Evolutionary conservation across 2,888 invertebrate species (phyloP), one percentile per base, ranked within the genome.

Genomic region (Sepioteuthis lessoniana): DNA sequence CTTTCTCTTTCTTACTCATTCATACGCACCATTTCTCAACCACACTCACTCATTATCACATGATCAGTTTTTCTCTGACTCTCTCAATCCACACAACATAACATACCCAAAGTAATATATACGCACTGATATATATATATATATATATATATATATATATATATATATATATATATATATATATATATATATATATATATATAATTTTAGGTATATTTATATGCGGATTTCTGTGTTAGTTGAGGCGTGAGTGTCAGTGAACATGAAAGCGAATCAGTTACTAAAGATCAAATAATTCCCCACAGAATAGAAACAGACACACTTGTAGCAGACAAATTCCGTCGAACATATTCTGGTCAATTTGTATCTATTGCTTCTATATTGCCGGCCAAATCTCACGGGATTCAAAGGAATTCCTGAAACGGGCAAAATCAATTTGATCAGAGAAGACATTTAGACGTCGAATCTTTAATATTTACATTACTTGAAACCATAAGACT

Each of bases 401-500:
- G 76, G 76, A 76, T n/a, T 76, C n/a, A 76, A 76, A 60, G 21
- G 55, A n/a, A n/a, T 4, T 0, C 76, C 13, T 10, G 13, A n/a
- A 76, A 76, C 13, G n/a, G 76, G 76, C 76, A n/a, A 35, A 10
- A 4, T 76, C 13, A 76, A 76, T 76, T 76, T 35, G 76, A 76
- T 76, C 35, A 76, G 76, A 76, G 76, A 76, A n/a, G 76, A 76
- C 76, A 35, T 76, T 76, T 76, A 35, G n/a, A 13, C 76, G n/a
- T 76, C 76, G n/a, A 76, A 76, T 76, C 76, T n/a, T 76, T 76
- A 76, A n/a, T 76, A 76, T 76, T 76, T 76, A 76, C 76, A n/a
- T 35, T 1, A 76, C 16, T n/a, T 76, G 76, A 76, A 76, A 76
- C 76, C 16, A 76, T 3, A 35, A n/a, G n/a, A 13, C 19, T 76